Evolutionary conservation across 1,140 invertebrate genomes (phyloP).

Genomic region (Habropoda laboriosa): DNA sequence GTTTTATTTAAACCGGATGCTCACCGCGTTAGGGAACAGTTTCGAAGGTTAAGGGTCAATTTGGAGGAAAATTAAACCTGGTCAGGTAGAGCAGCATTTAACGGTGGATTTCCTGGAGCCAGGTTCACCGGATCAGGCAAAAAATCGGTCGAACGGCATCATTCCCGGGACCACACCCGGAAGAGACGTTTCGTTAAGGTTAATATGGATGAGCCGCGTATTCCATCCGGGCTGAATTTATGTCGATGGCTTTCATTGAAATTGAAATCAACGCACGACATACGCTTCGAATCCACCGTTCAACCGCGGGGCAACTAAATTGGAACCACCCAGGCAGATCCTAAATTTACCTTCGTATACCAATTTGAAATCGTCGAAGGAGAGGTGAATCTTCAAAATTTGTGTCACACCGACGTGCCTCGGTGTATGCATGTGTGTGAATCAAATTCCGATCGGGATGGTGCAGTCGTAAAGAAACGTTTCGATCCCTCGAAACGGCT

Average conservation of each 20-base stretch:
- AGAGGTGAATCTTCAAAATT: slow-evolving; percentile 13
- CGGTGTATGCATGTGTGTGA: neutral
- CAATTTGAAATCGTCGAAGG: neutral
- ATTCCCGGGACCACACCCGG: slow-evolving; percentile 56
- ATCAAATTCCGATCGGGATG: neutral
- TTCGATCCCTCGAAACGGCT: neutral
- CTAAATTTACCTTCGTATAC: slow-evolving; percentile 50
- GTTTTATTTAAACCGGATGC: neutral
- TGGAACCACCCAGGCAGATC: slow-evolving; percentile 60
- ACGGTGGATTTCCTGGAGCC: slow-evolving; percentile 20
- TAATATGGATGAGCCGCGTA: slow-evolving; percentile 68
- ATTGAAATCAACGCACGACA: slow-evolving; percentile 62
- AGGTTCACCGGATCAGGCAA: slow-evolving; percentile 23
- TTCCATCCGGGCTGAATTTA: slow-evolving; percentile 54
- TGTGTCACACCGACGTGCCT: slow-evolving; percentile 5
- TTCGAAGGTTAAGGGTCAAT: neutral
- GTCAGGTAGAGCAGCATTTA: slow-evolving; percentile 13
- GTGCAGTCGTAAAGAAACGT: slow-evolving; percentile 9
- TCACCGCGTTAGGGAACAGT: neutral
- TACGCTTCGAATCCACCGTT: slow-evolving; percentile 16
- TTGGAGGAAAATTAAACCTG: slow-evolving; percentile 1
- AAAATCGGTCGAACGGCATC: slow-evolving; percentile 56
- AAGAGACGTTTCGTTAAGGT: slow-evolving; percentile 57
- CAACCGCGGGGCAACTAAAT: slow-evolving; percentile 43
- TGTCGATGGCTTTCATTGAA: slow-evolving; percentile 56